Conservation (phyloP, 2,888 invertebrate genomes). For the Drosophila affinis region DNA sequence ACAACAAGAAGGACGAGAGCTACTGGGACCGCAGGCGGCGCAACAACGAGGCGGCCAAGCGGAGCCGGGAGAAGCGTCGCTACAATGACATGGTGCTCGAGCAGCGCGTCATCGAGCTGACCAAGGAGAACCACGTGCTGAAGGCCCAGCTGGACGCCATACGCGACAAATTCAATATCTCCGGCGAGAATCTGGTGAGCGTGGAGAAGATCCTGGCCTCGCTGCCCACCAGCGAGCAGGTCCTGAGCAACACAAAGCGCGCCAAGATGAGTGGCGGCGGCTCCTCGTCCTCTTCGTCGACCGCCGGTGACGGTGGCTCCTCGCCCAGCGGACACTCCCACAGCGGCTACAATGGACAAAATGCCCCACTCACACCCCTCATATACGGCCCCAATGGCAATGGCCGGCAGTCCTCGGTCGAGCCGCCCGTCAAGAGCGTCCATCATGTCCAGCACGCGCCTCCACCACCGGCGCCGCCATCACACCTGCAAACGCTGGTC, state of each 20-base stretch:
- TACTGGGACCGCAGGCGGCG: constrained; percentile 98
- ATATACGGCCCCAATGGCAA: constrained; percentile 54
- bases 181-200: constrained; percentile 93
- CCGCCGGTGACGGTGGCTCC: constrained; percentile 17
- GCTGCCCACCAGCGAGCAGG: constrained; percentile 92
- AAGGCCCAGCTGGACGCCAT: constrained; percentile 96
- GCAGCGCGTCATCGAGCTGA: constrained; percentile 95
- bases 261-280: constrained; percentile 79
- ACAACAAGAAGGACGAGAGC: constrained; percentile 97
- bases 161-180: constrained; percentile 95
- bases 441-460: constrained; percentile 58
- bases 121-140: constrained; percentile 97
- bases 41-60: constrained; percentile 98
- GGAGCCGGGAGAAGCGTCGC: constrained; percentile 97
- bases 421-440: constrained; percentile 41
- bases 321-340: constrained; percentile 49
- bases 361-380: constrained; percentile 57
- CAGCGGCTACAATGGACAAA: constrained; percentile 39
- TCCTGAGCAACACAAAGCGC: constrained; percentile 92
- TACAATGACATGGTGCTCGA: constrained; percentile 98
- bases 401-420: constrained; percentile 13
- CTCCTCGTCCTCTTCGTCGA: constrained; percentile 39
- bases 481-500: constrained; percentile 24
- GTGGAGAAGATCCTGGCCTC: constrained; percentile 95
- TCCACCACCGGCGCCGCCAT: constrained; percentile 32